Evolutionary conservation across 2,888 invertebrate species (phyloP).

Genomic region (Eudasyphora cyanicolor): DNA sequence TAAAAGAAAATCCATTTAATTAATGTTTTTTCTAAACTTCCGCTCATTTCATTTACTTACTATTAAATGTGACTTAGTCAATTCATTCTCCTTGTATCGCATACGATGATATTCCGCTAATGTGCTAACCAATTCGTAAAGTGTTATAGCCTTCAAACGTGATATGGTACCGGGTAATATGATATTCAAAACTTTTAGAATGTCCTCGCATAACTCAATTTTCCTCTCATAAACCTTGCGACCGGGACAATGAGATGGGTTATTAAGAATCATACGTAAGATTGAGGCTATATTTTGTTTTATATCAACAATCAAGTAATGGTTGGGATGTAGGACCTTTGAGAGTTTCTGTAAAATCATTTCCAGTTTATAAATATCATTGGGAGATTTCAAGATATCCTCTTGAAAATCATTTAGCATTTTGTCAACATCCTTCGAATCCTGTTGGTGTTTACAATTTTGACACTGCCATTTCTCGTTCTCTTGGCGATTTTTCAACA

Average conservation of each 20-base stretch:
- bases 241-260: slow-evolving; percentile 81
- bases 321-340: slow-evolving; percentile 84
- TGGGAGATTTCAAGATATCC: slow-evolving; percentile 79
- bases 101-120: slow-evolving; percentile 82
- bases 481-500: slow-evolving; percentile 52
- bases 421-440: slow-evolving; percentile 79
- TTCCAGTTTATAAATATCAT: slow-evolving; percentile 77
- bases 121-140: slow-evolving; percentile 89
- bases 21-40: not conserved
- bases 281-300: slow-evolving; percentile 86
- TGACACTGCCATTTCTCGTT: slow-evolving; percentile 73
- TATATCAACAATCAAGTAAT: slow-evolving; percentile 85
- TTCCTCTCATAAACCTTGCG: slow-evolving; percentile 84
- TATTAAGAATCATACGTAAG: slow-evolving; percentile 81
- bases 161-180: slow-evolving; percentile 82
- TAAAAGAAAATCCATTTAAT: not conserved
- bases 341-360: slow-evolving; percentile 82
- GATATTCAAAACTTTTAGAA: slow-evolving; percentile 84
- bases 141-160: slow-evolving; percentile 83
- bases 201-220: slow-evolving; percentile 84
- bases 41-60: slow-evolving; percentile 71
- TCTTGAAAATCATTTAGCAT: slow-evolving; percentile 80
- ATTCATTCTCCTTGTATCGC: slow-evolving; percentile 72
- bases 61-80: slow-evolving; percentile 74
- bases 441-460: slow-evolving; percentile 70